Base-by-base conservation (phyloP, 53 echinoderm and acorn worm genomes). In the Astropecten irregularis region DNA sequence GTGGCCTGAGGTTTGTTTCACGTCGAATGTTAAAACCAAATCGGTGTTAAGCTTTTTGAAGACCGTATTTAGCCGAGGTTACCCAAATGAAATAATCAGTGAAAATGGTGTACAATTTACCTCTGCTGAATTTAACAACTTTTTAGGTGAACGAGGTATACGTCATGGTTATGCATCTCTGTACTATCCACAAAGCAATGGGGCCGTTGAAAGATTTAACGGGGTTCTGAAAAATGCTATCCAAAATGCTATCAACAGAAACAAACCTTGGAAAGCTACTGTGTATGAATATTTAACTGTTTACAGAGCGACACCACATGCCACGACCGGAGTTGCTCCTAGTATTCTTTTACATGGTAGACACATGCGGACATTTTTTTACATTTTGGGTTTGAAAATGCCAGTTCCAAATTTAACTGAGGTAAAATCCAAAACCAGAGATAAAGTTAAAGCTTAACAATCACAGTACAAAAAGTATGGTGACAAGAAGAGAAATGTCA, bases 401-500 rank as follows among this genome's bases (percentile, higher is more conserved):
- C n/a, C n/a, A n/a, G n/a, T n/a, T n/a, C n/a, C n/a, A n/a, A n/a
- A n/a, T n/a, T n/a, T n/a, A n/a, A n/a, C n/a, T n/a, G n/a, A n/a
- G n/a, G n/a, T n/a, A n/a, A n/a, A n/a, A n/a, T n/a, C n/a, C n/a
- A n/a, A n/a, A n/a, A n/a, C n/a, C n/a, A n/a, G n/a, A n/a, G n/a
- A n/a, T n/a, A 61, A 53, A 40, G 82, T 88, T 1, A 20, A 50
- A 19, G 20, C 10, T 15, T 70, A 73, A n/a, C 88, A 88, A 48
- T 20, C 15, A 8, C 59, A 88, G 28, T 57, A 70, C 32, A 88
- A 88, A 49, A 19, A 56, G 48, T 71, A 88, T 48, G 52, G 34
- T 3, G 83, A 88, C 54, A 73, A 54, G 19, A 82, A 72, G 52
- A 71, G 61, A 62, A 72, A 65, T 72, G 88, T 59, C 4, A 71